Conservation (phyloP, 1,140 invertebrate genomes). For the Hypothenemus hampei region DNA sequence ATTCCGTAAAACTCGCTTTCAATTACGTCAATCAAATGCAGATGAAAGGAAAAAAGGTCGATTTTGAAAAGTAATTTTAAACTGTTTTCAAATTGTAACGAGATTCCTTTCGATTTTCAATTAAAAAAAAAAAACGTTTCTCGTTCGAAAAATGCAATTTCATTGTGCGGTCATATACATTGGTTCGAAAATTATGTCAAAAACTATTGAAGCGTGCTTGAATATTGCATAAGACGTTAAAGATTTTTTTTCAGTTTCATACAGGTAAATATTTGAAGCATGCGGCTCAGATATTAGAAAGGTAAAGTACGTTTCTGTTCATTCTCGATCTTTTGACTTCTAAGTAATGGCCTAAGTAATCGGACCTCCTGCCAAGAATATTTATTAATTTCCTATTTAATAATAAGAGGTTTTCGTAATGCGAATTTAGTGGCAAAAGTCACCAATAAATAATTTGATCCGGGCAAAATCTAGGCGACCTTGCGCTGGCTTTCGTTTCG, state of each 20-base stretch:
- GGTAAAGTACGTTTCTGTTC: too few species aligned
- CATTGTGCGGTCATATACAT: neutral
- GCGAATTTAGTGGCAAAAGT: constrained; percentile 22
- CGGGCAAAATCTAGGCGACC: constrained; percentile 27
- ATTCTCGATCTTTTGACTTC: too few species aligned
- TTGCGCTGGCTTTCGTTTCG: constrained; percentile 27
- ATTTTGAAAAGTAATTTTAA: neutral
- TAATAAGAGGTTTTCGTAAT: too few species aligned
- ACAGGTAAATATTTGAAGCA: constrained; percentile 1
- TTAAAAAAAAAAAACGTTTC: constrained; percentile 10
- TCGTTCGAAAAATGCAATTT: neutral
- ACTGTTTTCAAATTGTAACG: too few species aligned
- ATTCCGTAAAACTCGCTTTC: neutral
- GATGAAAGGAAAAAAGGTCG: constrained; percentile 11
- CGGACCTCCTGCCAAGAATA: too few species aligned
- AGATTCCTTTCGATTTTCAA: constrained; percentile 21
- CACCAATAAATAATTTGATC: constrained; percentile 26
- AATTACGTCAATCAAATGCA: neutral
- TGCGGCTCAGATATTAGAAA: constrained; percentile 9
- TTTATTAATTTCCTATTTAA: too few species aligned
- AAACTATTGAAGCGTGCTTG: constrained; percentile 13
- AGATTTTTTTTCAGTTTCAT: neutral
- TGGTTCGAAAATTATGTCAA: neutral
- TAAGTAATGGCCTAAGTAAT: too few species aligned
- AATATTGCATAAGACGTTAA: constrained; percentile 10